Evolutionary conservation across 2,113 vertebrate species (phyloP), one percentile per base, ranked within the genome.

Genomic region (Hymenochirus boettgeri): DNA sequence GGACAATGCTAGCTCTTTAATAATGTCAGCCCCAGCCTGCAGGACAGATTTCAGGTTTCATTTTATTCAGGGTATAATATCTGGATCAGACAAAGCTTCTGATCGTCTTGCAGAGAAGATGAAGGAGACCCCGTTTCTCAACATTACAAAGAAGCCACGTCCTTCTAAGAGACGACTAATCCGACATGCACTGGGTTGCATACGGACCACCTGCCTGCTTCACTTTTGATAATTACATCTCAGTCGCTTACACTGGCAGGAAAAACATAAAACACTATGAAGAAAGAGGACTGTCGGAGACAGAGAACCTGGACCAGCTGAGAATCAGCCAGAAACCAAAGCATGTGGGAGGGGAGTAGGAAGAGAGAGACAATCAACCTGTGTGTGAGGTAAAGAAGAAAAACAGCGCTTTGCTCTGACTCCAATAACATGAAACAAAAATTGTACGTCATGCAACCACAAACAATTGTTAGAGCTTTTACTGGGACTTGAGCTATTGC

Each of bases 181-280:
- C 51, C 26, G 12, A 26, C 51, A 11, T 15, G 1, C 19, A n/a
- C 51, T 53, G 50, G 39, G 17, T n/a, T 56, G 29, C 53, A 33
- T n/a, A 21, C 19, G 10, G 54, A 21, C 54, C 26, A n/a, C 29
- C 18, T 22, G 10, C 10, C 12, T 29, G n/a, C 18, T 7, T 33
- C 54, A 4, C 54, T n/a, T 31, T 42, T 35, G 9, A 18, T 33
- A 56, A 56, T 31, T 33, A 19, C 29, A 22, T 56, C 31, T 56
- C n/a, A 56, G 17, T 9, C 19, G 27, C 21, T 56, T 11, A 22
- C 26, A 21, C 29, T 35, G 18, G 29, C 54, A 56, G 21, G 29
- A 56, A 56, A 21, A 56, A 18, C 54, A 22, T 27, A 35, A 56
- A 19, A 18, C 17, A 56, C n/a, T 56, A 56, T 33, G n/a, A 56